Evolutionary conservation across 2,113 vertebrate genomes (phyloP).

Genomic region (Athene noctua): DNA sequence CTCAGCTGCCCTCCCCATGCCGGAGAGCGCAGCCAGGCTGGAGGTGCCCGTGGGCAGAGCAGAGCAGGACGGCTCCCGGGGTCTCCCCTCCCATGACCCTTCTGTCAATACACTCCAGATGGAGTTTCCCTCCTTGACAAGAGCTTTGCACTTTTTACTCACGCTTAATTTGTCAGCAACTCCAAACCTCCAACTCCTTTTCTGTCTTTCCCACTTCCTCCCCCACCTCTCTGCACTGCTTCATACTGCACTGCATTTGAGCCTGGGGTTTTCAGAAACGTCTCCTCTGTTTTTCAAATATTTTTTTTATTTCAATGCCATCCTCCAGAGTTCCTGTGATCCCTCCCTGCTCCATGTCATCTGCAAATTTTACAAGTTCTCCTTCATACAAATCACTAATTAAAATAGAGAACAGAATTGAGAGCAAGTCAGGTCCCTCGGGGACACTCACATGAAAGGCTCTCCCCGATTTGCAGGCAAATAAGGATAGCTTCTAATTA

Average conservation of each 20-base stretch:
- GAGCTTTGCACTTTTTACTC: background rate
- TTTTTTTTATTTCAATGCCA: background rate
- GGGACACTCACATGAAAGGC: background rate
- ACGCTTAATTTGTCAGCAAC: background rate
- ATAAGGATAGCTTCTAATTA: background rate
- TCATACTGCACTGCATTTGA: background rate
- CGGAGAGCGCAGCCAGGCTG: background rate
- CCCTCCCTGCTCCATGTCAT: background rate
- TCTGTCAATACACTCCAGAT: background rate
- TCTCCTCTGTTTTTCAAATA: background rate
- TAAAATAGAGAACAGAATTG: background rate
- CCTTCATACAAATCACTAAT: background rate
- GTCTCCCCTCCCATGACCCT: background rate
- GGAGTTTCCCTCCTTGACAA: background rate
- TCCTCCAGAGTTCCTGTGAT: background rate
- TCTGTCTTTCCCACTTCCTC: background rate
- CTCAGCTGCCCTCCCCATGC: fast-evolving
- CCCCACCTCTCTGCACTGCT: background rate
- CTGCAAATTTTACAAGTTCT: background rate
- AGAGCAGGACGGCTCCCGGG: fast-evolving
- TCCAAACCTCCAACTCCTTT: background rate
- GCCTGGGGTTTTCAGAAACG: background rate
- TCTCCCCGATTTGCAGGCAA: background rate
- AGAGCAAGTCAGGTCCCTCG: background rate
- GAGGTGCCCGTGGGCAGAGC: background rate